Conservation (phyloP, 2,888 invertebrate genomes). For the Amaurobius ferox region DNA sequence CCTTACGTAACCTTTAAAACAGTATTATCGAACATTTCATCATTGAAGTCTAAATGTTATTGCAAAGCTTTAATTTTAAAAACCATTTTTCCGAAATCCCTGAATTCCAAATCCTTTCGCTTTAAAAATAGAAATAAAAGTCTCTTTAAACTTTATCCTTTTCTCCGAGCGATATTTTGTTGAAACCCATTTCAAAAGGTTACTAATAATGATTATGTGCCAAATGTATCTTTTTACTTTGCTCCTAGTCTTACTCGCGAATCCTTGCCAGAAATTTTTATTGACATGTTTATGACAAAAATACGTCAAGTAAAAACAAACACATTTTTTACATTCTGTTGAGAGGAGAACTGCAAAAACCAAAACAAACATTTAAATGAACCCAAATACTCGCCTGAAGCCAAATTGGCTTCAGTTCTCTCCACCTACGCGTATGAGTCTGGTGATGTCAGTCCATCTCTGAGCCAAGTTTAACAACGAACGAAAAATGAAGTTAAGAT, state of each 20-base stretch:
- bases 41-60: too few relatives aligned
- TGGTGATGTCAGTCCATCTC: slow-evolving; percentile 28
- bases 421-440: slow-evolving; percentile 17
- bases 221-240: not conserved
- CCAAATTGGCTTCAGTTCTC: slow-evolving; percentile 34
- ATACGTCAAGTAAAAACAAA: not conserved
- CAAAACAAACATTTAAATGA: slow-evolving; percentile 47
- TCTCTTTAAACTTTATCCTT: too few relatives aligned
- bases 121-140: too few relatives aligned
- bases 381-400: slow-evolving; percentile 17
- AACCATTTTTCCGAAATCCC: too few relatives aligned
- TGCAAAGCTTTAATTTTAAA: too few relatives aligned
- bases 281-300: not conserved
- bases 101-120: too few relatives aligned
- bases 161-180: too few relatives aligned
- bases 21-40: too few relatives aligned
- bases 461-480: slow-evolving; percentile 42
- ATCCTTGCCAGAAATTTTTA: not conserved
- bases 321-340: not conserved
- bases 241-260: not conserved
- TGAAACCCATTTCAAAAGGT: too few relatives aligned
- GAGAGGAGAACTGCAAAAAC: not conserved
- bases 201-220: not conserved
- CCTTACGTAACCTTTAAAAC: too few relatives aligned
- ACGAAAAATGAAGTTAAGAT: not conserved